phyloP scores from a whole-genome alignment of 2,888 invertebrate species.

The Chaitophorus viminalis region DNA sequence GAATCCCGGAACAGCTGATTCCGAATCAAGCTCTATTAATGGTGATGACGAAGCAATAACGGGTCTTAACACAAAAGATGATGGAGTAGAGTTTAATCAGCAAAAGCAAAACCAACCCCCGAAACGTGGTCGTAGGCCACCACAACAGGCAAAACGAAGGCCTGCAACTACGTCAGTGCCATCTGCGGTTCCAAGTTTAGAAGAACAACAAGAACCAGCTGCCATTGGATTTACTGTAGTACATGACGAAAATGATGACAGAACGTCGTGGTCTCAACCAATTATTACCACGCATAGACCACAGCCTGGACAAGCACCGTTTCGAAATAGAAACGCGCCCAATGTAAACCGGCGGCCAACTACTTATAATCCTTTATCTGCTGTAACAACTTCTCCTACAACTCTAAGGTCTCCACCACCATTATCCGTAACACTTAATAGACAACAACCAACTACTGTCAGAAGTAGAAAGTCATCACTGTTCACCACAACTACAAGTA shows the following conservation, averaged over 20 bases:
- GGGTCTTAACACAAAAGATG: neutral
- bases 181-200: neutral
- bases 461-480: constrained; percentile 27
- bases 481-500: constrained; percentile 26
- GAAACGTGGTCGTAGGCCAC: constrained; percentile 32
- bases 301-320: constrained; percentile 5
- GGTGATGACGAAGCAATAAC: neutral
- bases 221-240: constrained; percentile 43
- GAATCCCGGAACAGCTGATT: constrained; percentile 18
- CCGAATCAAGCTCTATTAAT: constrained; percentile 3
- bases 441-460: constrained; percentile 24
- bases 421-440: neutral
- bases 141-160: constrained; percentile 9
- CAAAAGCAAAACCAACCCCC: constrained; percentile 28
- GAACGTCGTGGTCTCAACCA: constrained; percentile 45
- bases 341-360: constrained; percentile 33
- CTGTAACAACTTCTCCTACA: neutral
- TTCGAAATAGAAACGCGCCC: constrained; percentile 31
- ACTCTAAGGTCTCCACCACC: neutral
- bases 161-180: neutral
- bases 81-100: neutral
- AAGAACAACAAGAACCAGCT: constrained; percentile 38
- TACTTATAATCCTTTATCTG: constrained; percentile 40
- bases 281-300: constrained; percentile 47
- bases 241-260: constrained; percentile 24